These are phyloP conservation scores for Choloepus hoffmanni DNA, from an alignment of 2,113 vertebrate species.

Conservation along the genomic window DNA sequence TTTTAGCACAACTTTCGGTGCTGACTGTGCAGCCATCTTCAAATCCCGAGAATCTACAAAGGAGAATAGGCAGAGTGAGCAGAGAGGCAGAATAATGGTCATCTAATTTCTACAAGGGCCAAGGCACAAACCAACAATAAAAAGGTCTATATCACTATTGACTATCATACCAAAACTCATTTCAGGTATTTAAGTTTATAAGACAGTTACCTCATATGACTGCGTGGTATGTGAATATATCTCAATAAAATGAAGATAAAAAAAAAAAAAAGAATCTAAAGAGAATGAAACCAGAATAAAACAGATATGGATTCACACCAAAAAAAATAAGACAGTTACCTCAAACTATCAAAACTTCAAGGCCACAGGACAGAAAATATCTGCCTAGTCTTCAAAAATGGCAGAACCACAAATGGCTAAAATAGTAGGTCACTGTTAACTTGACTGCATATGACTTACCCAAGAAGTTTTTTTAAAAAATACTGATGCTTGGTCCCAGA, in stretches of 20 bases:
- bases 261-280: too few relatives aligned
- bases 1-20: slow-evolving; percentile 99
- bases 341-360: not conserved
- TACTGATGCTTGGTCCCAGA: not conserved
- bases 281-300: too few relatives aligned
- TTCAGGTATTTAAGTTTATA: not conserved
- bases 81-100: not conserved
- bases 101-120: not conserved
- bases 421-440: not conserved
- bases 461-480: not conserved
- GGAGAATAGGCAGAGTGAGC: not conserved
- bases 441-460: not conserved
- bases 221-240: too few relatives aligned
- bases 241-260: too few relatives aligned
- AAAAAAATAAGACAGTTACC: not conserved
- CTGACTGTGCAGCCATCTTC: slow-evolving; percentile 96
- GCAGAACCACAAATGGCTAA: not conserved
- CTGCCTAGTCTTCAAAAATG: not conserved
- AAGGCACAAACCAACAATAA: not conserved
- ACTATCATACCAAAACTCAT: not conserved
- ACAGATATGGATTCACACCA: too few relatives aligned
- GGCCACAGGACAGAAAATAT: not conserved
- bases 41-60: slow-evolving; percentile 86
- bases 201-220: not conserved
- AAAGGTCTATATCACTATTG: not conserved